phyloP scores from a whole-genome alignment of 2,888 invertebrate genomes.

The Diarsia dahlii region DNA sequence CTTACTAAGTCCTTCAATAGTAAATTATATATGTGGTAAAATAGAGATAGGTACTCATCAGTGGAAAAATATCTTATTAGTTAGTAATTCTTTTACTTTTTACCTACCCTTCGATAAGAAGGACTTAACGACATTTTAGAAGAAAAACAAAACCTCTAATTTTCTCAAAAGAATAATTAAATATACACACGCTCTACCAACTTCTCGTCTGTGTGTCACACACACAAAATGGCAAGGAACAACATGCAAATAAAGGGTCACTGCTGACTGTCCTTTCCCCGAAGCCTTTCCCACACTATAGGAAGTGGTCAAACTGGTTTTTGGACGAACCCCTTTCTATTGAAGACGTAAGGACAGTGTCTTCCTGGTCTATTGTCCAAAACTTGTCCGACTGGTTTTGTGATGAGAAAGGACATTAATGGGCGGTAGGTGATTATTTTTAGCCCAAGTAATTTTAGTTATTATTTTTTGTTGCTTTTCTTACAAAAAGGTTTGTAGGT shows the following conservation, averaged over 20 bases:
- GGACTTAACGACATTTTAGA: no score
- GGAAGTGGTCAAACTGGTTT: constrained; percentile 87
- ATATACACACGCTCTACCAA: constrained; percentile 18
- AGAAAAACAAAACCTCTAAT: no score
- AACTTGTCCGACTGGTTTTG: constrained; percentile 84
- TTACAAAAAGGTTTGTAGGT: no score
- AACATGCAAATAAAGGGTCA: constrained; percentile 87
- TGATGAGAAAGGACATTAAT: constrained; percentile 32
- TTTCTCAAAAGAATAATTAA: neutral
- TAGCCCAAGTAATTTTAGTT: neutral
- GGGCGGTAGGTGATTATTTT: constrained; percentile 15
- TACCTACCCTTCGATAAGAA: no score
- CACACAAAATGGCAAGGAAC: constrained; percentile 32
- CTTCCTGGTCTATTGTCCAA: constrained; percentile 86
- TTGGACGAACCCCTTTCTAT: constrained; percentile 81
- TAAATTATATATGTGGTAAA: no score
- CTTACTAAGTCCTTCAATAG: no score
- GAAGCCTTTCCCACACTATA: constrained; percentile 84
- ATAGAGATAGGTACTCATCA: no score
- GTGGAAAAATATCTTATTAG: no score
- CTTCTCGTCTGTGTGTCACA: constrained; percentile 50
- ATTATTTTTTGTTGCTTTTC: no score
- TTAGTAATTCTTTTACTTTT: no score
- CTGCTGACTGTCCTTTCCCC: constrained; percentile 83
- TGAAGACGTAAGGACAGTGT: constrained; percentile 77